Evolutionary conservation across 2,888 invertebrate genomes (phyloP).

Genomic region (Stomorhina lunata): DNA sequence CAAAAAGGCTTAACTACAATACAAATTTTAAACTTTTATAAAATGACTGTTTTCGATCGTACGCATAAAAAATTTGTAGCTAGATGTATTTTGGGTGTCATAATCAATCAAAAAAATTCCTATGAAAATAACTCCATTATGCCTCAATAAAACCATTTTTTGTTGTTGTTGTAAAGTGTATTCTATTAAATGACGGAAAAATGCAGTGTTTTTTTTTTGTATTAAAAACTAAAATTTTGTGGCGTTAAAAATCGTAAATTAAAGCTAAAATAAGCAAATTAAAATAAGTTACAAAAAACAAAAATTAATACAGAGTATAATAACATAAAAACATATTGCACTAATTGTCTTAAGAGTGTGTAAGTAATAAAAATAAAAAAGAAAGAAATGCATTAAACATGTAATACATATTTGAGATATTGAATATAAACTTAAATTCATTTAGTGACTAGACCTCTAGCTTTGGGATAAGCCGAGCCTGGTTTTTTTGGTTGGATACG

Average conservation of each 20-base stretch:
- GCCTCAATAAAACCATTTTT: too few species aligned
- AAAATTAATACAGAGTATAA: not conserved
- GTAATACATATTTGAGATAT: conserved; percentile 37
- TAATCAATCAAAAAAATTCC: too few species aligned
- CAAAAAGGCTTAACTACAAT: too few species aligned
- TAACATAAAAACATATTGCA: conserved; percentile 55
- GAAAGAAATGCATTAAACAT: conserved; percentile 6
- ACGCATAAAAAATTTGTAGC: too few species aligned
- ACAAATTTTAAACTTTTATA: too few species aligned
- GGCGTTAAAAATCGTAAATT: conserved; percentile 26
- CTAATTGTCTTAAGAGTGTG: conserved; percentile 26
- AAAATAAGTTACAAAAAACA: not conserved
- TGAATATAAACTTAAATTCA: conserved; percentile 66
- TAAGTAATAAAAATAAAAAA: not conserved
- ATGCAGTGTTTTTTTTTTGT: conserved; percentile 21
- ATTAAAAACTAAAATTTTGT: conserved; percentile 24
- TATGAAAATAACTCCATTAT: too few species aligned
- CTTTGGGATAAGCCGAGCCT: conserved; percentile 79
- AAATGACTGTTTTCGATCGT: too few species aligned
- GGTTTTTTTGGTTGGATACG: conserved; percentile 76
- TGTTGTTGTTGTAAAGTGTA: too few species aligned
- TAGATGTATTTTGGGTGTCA: too few species aligned
- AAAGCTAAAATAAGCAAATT: conserved; percentile 40
- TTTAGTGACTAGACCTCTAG: conserved; percentile 79
- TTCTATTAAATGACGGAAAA: conserved; percentile 36